Evolutionary conservation across 2,113 vertebrate genomes (phyloP).

Genomic region (Gymnocephalus cernua): DNA sequence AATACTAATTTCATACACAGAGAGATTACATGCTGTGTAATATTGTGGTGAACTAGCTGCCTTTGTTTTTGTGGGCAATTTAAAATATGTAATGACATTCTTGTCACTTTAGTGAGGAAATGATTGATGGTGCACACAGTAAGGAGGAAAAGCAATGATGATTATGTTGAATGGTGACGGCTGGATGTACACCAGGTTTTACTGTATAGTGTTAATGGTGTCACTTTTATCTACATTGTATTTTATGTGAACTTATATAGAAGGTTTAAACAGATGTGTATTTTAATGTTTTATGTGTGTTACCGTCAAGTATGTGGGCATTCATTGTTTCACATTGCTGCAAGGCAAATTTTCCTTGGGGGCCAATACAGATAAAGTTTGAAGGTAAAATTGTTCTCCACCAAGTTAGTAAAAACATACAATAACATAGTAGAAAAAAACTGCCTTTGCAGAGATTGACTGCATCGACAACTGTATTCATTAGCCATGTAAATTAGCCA

Average conservation of each 20-base stretch:
- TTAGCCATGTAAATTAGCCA: background rate
- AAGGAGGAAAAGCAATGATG: background rate
- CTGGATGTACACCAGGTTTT: constrained; percentile 20
- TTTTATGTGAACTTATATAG: constrained; percentile 34
- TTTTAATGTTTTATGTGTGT: constrained; percentile 38
- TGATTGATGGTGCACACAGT: background rate
- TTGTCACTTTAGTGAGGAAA: background rate
- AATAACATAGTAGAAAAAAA: background rate
- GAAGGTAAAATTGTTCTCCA: background rate
- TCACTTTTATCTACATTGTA: constrained; percentile 21
- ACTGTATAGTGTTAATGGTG: constrained; percentile 7
- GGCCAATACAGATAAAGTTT: background rate
- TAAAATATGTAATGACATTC: background rate
- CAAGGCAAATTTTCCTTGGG: constrained; percentile 2
- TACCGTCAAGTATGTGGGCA: constrained; percentile 1
- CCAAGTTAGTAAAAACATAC: background rate
- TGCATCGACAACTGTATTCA: background rate
- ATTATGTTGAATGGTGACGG: background rate
- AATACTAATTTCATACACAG: background rate
- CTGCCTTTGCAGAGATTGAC: background rate
- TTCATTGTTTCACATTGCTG: constrained; percentile 12
- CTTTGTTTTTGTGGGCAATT: background rate
- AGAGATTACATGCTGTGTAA: background rate
- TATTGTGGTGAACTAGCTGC: background rate
- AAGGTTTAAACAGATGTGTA: constrained; percentile 19